phyloP scores from a whole-genome alignment of 92 coral and sea anemone genomes.

The Desmophyllum pertusum region DNA sequence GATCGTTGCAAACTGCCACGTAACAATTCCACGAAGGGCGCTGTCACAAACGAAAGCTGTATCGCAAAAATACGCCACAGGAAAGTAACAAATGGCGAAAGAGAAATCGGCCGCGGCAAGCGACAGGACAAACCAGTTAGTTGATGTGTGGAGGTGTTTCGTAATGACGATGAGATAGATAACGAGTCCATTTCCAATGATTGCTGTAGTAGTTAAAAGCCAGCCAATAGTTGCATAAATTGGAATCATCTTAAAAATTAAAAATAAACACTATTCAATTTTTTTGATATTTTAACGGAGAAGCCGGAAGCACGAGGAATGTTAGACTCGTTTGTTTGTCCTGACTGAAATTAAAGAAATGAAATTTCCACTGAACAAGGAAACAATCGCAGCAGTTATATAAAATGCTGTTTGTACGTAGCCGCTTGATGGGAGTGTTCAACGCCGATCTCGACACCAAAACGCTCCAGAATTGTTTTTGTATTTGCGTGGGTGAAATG shows the following conservation, averaged over 20 bases:
- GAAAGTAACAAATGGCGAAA: constrained; percentile 1
- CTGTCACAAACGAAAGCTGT: not conserved
- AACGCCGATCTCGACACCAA: too few relatives aligned
- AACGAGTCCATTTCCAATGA: constrained; percentile 44
- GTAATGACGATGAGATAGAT: constrained; percentile 31
- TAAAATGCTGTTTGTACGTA: not conserved
- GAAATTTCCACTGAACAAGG: too few relatives aligned
- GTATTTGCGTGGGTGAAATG: too few relatives aligned
- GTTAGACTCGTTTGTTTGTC: not conserved
- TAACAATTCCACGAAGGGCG: not conserved
- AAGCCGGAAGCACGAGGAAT: not conserved
- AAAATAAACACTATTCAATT: not conserved
- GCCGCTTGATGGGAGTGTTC: not conserved
- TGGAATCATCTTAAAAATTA: not conserved
- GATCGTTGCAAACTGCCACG: constrained; percentile 10
- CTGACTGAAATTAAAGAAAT: not conserved
- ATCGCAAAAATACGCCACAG: constrained; percentile 3
- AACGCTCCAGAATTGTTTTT: too few relatives aligned
- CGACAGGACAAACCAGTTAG: constrained; percentile 47
- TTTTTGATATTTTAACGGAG: not conserved
- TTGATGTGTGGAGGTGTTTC: constrained; percentile 32
- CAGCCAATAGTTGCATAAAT: not conserved
- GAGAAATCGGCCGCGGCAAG: constrained; percentile 54
- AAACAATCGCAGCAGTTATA: not conserved
- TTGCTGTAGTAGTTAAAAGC: constrained; percentile 2